Evolutionary conservation across 2,797 vertebrate species (phyloP), one percentile per base, ranked within the genome.

Genomic region (Muscicapa comitata): DNA sequence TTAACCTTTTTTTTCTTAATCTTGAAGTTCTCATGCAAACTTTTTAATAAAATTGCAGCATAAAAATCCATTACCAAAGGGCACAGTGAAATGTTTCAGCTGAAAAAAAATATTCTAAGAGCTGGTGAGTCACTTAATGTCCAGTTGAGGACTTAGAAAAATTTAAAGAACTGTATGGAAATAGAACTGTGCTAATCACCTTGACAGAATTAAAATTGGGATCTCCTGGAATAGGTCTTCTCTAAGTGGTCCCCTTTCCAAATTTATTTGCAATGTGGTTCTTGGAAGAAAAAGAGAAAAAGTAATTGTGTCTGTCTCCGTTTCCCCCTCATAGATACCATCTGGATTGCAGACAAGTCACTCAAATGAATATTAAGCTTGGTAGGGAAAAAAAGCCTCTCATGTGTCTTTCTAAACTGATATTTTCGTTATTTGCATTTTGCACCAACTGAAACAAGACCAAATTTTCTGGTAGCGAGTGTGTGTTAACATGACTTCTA

Each of bases 401-500:
- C 47, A 5, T 55, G n/a, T 88, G 38, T 89, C 81, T 86, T 93
- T 90, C 78, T 79, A 80, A 94, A 93, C 31, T 26, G 68, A 83
- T 94, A 91, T 90, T 85, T 93, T 76, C 19, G 9, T 9, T 84
- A 75, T 87, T 59, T 87, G 51, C 88, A 47, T 75, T 95, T 94
- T 94, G 70, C 55, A 95, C 53, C 71, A 85, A 57, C 43, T 89
- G 83, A 96, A 94, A 87, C 15, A 57, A 87, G 47, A 38, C 50
- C 28, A 83, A 86, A 62, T 88, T 76, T 92, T 94, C 84, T 94
- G 57, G 61, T 94, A 90, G 85, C 1, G 2, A 83, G 31, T 77
- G 61, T 65, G 66, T 88, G 62, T 87, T 96, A 95, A 78, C 58
- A 92, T 58, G 78, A 79, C 72, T 93, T 90, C 78, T 95, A 75